Percentiles rank a stretch among this genome's conserved stretches.
phyloP scores from a whole-genome alignment of 2,797 vertebrate species.

The Kryptolebias ocellatus region DNA sequence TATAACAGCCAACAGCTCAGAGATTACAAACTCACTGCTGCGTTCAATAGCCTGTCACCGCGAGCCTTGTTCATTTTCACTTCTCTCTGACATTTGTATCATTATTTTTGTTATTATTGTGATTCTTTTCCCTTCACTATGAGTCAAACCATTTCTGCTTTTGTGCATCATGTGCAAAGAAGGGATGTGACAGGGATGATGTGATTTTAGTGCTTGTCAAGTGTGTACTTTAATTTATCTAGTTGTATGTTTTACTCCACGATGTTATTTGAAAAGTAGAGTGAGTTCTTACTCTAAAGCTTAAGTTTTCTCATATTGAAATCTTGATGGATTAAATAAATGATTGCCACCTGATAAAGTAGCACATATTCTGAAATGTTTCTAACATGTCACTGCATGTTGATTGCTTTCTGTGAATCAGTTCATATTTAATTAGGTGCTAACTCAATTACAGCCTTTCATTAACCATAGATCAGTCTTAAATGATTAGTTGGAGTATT shows the following conservation, averaged over 20 bases:
- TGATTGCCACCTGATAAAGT: no score
- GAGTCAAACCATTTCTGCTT: not conserved
- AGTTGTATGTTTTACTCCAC: not conserved
- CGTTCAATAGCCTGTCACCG: slow-evolving; percentile 45
- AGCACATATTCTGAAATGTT: not conserved
- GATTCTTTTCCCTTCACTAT: not conserved
- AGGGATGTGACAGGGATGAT: not conserved
- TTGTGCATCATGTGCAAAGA: not conserved
- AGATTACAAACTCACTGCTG: slow-evolving; percentile 43
- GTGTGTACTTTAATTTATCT: not conserved
- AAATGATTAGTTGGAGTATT: no score
- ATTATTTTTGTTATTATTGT: slow-evolving; percentile 10
- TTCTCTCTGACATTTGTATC: slow-evolving; percentile 18
- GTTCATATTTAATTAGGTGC: not conserved
- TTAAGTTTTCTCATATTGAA: no score
- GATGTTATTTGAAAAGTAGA: no score
- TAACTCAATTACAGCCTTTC: not conserved
- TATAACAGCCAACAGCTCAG: slow-evolving; percentile 22
- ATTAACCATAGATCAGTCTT: no score
- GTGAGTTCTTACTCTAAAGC: no score
- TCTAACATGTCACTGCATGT: not conserved
- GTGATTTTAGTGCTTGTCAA: not conserved
- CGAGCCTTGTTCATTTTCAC: slow-evolving; percentile 35
- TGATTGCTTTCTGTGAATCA: not conserved
- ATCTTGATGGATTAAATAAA: no score